A percentile compares a stretch with the other conserved stretches of the same genome.
These are phyloP conservation scores for Maylandia zebra DNA, from an alignment of 2,113 vertebrate genomes.

Conservation along the genomic window DNA sequence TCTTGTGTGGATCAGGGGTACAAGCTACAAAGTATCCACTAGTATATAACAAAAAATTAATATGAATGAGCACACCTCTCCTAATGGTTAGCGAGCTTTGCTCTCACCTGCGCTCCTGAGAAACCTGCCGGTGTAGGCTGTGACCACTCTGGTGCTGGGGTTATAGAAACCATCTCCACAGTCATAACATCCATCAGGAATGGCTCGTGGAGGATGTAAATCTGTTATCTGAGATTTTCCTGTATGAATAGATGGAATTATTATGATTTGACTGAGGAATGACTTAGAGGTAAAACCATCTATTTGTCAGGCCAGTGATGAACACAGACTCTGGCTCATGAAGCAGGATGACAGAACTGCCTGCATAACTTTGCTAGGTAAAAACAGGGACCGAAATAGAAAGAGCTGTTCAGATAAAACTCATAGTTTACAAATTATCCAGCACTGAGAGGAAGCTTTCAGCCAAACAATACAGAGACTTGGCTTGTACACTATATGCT, in stretches of 20 bases:
- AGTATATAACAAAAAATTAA: background rate
- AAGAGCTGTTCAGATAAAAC: background rate
- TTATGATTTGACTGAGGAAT: background rate
- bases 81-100: background rate
- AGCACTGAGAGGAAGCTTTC: background rate
- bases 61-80: background rate
- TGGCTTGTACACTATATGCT: background rate
- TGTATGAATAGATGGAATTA: constrained; percentile 32
- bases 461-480: background rate
- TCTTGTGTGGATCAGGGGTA: background rate
- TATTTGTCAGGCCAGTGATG: background rate
- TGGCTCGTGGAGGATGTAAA: constrained; percentile 71
- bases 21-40: background rate
- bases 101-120: constrained; percentile 85
- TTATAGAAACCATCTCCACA: constrained; percentile 93
- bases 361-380: background rate
- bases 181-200: constrained; percentile 85
- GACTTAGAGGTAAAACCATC: background rate
- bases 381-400: background rate
- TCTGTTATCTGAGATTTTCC: constrained; percentile 84
- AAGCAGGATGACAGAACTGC: background rate
- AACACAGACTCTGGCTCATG: background rate
- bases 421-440: background rate
- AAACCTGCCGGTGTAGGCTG: constrained; percentile 73
- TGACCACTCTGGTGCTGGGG: constrained; percentile 74